Evolutionary conservation across 2,113 vertebrate species (phyloP).

Genomic region (Calyptommatus sinebrachiatus): DNA sequence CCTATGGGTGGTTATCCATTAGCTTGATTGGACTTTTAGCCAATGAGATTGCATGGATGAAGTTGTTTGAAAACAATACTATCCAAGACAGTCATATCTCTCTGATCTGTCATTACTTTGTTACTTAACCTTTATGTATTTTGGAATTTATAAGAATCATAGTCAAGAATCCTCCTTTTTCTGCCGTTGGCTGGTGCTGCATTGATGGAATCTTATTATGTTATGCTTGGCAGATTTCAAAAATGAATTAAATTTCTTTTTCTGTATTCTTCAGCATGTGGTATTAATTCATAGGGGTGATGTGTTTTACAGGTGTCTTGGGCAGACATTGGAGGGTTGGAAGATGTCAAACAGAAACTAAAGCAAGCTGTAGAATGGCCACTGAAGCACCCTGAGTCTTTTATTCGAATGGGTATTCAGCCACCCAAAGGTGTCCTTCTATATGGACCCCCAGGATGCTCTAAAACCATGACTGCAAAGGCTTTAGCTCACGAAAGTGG

Average conservation of each 20-base stretch:
- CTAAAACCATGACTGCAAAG: slow-evolving; percentile 97
- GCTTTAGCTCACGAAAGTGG: slow-evolving; percentile 93
- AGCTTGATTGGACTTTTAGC: not conserved
- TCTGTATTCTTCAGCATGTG: not conserved
- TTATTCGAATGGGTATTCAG: slow-evolving; percentile 87
- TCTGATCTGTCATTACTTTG: not conserved
- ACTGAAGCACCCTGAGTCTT: slow-evolving; percentile 88
- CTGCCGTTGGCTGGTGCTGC: not conserved
- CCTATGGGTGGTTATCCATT: too few relatives aligned
- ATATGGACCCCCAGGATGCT: slow-evolving; percentile 96
- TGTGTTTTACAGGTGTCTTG: slow-evolving; percentile 82
- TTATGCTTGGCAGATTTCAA: not conserved
- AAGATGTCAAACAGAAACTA: slow-evolving; percentile 90
- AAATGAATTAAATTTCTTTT: not conserved
- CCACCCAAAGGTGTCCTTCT: slow-evolving; percentile 93
- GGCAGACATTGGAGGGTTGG: slow-evolving; percentile 95
- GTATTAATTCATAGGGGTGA: slow-evolving; percentile 4
- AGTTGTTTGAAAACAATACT: too few relatives aligned
- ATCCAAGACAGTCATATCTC: too few relatives aligned
- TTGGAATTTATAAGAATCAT: not conserved
- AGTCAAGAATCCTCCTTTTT: not conserved
- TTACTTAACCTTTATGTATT: not conserved
- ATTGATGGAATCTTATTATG: too few relatives aligned
- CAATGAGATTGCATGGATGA: not conserved
- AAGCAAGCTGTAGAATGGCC: slow-evolving; percentile 97